Evolutionary conservation across 2,888 invertebrate genomes (phyloP).

Genomic region (Alentia gelatinosa): DNA sequence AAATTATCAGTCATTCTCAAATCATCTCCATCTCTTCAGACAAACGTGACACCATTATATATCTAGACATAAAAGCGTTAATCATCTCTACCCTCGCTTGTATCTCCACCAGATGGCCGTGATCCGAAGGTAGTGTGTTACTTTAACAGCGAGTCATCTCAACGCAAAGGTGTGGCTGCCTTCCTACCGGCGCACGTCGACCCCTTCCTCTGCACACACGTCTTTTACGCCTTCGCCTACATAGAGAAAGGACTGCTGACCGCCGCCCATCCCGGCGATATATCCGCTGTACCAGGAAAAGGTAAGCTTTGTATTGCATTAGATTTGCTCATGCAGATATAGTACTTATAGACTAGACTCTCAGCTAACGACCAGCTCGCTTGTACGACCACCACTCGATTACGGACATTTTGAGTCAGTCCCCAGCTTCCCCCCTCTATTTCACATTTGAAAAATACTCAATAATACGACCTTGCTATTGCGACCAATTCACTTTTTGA

Average conservation of each 20-base stretch:
- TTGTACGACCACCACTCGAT: too few relatives aligned
- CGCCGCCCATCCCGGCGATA: neutral
- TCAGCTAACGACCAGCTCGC: too few relatives aligned
- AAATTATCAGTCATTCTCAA: too few relatives aligned
- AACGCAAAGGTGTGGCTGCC: neutral
- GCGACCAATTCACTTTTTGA: too few relatives aligned
- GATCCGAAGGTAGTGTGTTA: conserved; percentile 45
- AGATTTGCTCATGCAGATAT: neutral
- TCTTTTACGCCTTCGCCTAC: conserved; percentile 52
- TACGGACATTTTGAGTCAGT: too few relatives aligned
- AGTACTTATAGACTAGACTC: too few relatives aligned
- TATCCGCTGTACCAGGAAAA: neutral
- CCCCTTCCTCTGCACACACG: conserved; percentile 85
- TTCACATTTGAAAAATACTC: too few relatives aligned
- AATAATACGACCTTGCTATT: too few relatives aligned
- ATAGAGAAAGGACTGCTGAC: conserved; percentile 11
- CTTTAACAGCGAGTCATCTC: neutral
- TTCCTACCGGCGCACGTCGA: conserved; percentile 85
- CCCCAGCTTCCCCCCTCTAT: too few relatives aligned
- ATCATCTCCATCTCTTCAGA: too few relatives aligned
- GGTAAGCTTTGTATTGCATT: neutral
- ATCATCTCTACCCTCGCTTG: neutral
- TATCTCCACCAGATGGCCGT: neutral
- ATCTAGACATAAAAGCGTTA: neutral
- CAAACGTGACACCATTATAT: too few relatives aligned